Evolutionary conservation across 2,888 invertebrate genomes (phyloP), one percentile per base, ranked within the genome.

Genomic region (Melanostoma scalare): DNA sequence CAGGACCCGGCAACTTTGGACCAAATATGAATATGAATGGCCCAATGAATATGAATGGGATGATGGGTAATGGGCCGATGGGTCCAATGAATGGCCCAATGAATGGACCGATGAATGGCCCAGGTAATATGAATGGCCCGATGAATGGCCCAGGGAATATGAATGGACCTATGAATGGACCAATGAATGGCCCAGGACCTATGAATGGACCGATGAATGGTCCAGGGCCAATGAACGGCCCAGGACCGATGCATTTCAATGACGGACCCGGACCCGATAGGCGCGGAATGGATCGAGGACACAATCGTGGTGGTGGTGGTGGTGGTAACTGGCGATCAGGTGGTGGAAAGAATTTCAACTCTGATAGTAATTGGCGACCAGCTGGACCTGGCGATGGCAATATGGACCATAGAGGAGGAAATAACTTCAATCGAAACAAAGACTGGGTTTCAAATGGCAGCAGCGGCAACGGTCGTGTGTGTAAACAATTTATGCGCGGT

Each of bases 401-500:
- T 55, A 38, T 71, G 33, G 84, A 84, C 52, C 69, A 20, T 1
- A 20, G 84, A 48, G 73, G 77, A 6, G 55, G 61, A 86, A 86
- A 88, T 79, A 88, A 88, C 56, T 71, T 53, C 35, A 46, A 55
- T 53, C 78, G 85, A 8, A 89, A 91, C 10, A 88, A 89, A 6
- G 89, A 89, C 8, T 87, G 88, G 48, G 81, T 80, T 48, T 87
- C 78, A 20, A 88, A 88, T 56, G 91, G 91, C 56, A 82, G 85
- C 53, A 91, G 91, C 56, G 84, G 85, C 50, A 88, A 86, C 55
- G 88, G 86, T 88, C 91, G 93, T 60, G 92, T 94, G 9, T 97
- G 97, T 89, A 94, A 95, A 89, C 95, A 96, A 89, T 95, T 95
- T 88, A 94, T 95, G 89, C 94, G 95, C 87, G 97, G 97, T 0